Percentiles rank a stretch among this genome's conserved stretches.
Conservation (phyloP, 2,888 invertebrate genomes). For the Drosophila kanekoi region DNA sequence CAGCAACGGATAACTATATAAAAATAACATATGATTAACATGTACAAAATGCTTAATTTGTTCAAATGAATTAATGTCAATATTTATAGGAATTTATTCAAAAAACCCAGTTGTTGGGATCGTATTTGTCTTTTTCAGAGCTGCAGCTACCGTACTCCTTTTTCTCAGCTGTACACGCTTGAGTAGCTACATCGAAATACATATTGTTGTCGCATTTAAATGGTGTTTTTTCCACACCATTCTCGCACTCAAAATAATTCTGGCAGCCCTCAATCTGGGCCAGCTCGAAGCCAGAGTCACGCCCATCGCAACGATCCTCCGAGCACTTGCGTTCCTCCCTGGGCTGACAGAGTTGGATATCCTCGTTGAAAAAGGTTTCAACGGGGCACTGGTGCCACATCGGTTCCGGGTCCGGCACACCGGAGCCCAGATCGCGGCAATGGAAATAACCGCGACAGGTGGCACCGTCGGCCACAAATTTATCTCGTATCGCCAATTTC, state of each 20-base stretch:
- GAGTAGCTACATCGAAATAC: conserved; percentile 52
- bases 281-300: conserved; percentile 46
- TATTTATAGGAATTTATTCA: conserved; percentile 8
- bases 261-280: conserved; percentile 59
- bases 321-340: conserved; percentile 51
- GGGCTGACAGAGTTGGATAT: conserved; percentile 51
- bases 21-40: background rate
- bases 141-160: conserved; percentile 33
- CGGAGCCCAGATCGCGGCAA: conserved; percentile 70
- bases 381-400: conserved; percentile 62
- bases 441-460: conserved; percentile 81
- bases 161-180: conserved; percentile 36
- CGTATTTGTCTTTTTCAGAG: conserved; percentile 1
- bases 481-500: conserved; percentile 69
- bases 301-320: conserved; percentile 73
- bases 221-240: conserved; percentile 28
- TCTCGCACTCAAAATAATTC: conserved; percentile 57
- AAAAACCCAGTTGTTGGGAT: conserved; percentile 1
- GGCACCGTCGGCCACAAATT: conserved; percentile 71
- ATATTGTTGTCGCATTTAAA: conserved; percentile 37
- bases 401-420: conserved; percentile 68
- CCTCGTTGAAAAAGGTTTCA: conserved; percentile 65
- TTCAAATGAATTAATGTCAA: background rate
- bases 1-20: too few species aligned
- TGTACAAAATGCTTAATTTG: background rate